phyloP scores from a whole-genome alignment of 2,113 vertebrate species.

The Piprites chloris region DNA sequence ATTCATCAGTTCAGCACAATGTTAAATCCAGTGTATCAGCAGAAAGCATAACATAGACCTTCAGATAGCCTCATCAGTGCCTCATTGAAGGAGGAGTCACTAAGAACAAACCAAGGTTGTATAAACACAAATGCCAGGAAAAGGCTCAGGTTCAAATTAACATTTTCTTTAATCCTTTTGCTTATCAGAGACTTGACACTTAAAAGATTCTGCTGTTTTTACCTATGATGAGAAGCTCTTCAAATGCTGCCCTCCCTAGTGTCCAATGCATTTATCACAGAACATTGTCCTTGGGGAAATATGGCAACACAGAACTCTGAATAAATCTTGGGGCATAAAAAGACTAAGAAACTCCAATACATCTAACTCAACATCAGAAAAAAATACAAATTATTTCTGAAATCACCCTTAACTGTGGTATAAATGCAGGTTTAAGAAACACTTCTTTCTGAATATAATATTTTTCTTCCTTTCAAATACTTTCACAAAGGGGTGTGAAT shows the following conservation, averaged over 20 bases:
- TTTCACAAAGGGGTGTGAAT: background rate
- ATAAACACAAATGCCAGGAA: background rate
- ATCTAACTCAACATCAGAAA: background rate
- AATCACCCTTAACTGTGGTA: background rate
- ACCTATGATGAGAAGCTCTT: background rate
- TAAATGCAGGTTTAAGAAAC: background rate
- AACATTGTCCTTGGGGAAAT: background rate
- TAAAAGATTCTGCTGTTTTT: background rate
- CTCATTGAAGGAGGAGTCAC: background rate
- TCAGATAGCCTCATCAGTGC: background rate
- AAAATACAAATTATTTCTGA: background rate
- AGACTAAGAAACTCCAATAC: background rate
- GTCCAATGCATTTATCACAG: background rate
- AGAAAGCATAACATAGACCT: slow-evolving; percentile 28
- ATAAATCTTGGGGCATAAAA: background rate
- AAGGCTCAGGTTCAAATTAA: background rate
- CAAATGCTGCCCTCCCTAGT: background rate
- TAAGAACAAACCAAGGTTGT: background rate
- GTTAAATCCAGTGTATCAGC: background rate
- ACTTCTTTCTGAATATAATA: background rate
- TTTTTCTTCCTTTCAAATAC: background rate
- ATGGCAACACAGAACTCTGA: background rate
- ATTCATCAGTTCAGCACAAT: slow-evolving; percentile 51
- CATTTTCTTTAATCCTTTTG: background rate
- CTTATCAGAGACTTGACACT: background rate